Base-by-base conservation (phyloP, 2,113 vertebrate genomes). In the Chionodraco myersi region DNA sequence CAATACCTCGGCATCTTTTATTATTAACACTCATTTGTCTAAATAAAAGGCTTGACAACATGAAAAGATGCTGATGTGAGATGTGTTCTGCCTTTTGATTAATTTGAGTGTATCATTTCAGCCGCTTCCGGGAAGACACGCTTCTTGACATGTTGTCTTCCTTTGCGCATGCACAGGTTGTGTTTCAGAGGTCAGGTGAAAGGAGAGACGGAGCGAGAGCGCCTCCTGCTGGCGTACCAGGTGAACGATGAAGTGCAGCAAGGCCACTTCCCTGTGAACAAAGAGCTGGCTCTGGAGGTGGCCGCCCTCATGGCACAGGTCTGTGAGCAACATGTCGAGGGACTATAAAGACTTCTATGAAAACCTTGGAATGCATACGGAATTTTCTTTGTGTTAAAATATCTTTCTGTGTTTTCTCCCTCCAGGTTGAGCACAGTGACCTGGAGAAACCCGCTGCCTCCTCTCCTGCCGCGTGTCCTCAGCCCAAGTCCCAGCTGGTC, bases 231-330 rank as follows among this genome's bases (percentile, higher is more conserved):
- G 95, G 96, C 95, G 0, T 96, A 96, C 89, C 96, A 97, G 93
- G 94, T 97, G 77, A 97, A 96, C 69, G 92, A 89, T 34, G 95
- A 97, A 60, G 96, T 97, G 41, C 93, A 94, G 64, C 94, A 92
- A 69, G 96, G 97, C 51, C 94, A 95, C 77, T 97, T 97, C 88
- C 97, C 96, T 26, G 96, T 97, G 77, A 97, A 94, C 90, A 97
- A 97, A 86, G 96, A 97, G 84, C 92, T 97, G 86, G 96, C 96
- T 54, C 91, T 97, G 72, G 97, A 97, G 88, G 95, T 97, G 90
- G 96, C 95, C 18, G 96, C 96, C 45, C 93, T 97, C 65, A 96
- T 97, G 95, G 96, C 96, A 34, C 96, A 97, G 95, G 97, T 97
- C 53, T 21, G 86, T 63, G 34, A 13, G 30, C 1, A 4, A 30